Evolutionary conservation across 2,888 invertebrate species (phyloP).

Genomic region (Oxycera nigricornis): DNA sequence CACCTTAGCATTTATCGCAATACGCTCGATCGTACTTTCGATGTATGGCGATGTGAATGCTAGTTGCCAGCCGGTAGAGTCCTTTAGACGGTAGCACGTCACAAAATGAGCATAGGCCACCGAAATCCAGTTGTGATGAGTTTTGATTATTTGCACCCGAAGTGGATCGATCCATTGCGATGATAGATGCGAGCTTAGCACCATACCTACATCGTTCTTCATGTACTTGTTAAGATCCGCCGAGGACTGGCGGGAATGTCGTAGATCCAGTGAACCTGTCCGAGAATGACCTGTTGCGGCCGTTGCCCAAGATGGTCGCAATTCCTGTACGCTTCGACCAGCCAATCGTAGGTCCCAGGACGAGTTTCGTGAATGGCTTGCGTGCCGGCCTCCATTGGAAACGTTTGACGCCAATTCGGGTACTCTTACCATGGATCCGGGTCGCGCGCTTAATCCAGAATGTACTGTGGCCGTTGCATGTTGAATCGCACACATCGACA

Average conservation of each 20-base stretch:
- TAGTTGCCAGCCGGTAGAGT: conserved; percentile 95
- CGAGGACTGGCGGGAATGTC: conserved; percentile 73
- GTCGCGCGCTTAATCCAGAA: conserved; percentile 49
- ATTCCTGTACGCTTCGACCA: conserved; percentile 51
- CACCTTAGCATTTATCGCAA: conserved; percentile 83
- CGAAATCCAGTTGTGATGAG: conserved; percentile 97
- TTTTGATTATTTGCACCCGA: conserved; percentile 90
- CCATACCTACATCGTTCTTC: conserved; percentile 73
- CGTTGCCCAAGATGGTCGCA: conserved; percentile 52
- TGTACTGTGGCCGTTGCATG: conserved; percentile 39
- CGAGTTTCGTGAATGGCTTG: conserved; percentile 78
- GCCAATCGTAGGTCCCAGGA: conserved; percentile 75
- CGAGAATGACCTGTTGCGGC: conserved; percentile 31
- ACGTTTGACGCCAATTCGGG: conserved; percentile 56
- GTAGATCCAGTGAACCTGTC: conserved; percentile 38
- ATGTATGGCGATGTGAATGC: conserved; percentile 93
- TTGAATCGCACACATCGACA: conserved; percentile 49
- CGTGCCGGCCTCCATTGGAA: conserved; percentile 50
- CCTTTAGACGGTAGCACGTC: conserved; percentile 92
- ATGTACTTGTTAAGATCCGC: conserved; percentile 77
- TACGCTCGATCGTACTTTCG: conserved; percentile 86
- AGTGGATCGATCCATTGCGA: conserved; percentile 80
- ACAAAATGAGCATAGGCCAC: conserved; percentile 97
- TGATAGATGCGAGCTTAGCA: conserved; percentile 68
- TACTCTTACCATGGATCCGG: conserved; percentile 62